A percentile compares a stretch with the other conserved stretches of the same genome.
Evolutionary conservation across 2,113 vertebrate species (phyloP).

Genomic region (Poicephalus meyeri): DNA sequence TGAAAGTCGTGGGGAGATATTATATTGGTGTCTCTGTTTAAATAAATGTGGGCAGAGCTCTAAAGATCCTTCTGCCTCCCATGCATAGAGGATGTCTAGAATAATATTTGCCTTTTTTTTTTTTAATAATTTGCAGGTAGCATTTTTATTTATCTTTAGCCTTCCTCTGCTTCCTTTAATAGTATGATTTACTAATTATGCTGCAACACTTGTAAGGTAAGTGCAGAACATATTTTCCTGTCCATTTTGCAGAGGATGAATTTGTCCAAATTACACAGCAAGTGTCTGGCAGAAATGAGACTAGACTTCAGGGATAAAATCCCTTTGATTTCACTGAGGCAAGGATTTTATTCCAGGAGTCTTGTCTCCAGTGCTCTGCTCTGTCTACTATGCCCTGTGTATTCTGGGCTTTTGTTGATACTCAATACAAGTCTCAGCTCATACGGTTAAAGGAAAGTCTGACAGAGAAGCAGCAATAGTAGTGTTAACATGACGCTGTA

Average conservation of each 20-base stretch:
- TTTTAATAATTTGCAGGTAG: conserved; percentile 5
- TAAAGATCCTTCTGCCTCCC: background rate
- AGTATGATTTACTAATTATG: background rate
- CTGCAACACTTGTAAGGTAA: conserved; percentile 31
- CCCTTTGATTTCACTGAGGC: conserved; percentile 26
- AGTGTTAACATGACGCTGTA: background rate
- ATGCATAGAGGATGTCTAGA: background rate
- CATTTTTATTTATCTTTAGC: conserved; percentile 10
- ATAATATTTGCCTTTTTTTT: background rate
- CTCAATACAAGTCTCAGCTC: background rate
- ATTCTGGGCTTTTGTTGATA: conserved; percentile 25
- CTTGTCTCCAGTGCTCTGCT: background rate
- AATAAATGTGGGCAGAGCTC: background rate
- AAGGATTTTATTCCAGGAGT: conserved; percentile 18
- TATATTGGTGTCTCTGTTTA: conserved; percentile 13
- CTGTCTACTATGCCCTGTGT: background rate
- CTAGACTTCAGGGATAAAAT: conserved; percentile 24
- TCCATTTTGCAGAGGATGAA: conserved; percentile 33
- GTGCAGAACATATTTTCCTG: conserved; percentile 22
- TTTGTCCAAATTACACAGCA: conserved; percentile 36
- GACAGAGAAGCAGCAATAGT: background rate
- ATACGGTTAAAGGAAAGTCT: conserved; percentile 18
- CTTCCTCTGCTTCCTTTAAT: background rate
- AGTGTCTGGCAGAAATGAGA: conserved; percentile 33
- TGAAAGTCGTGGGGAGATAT: conserved; percentile 7